Evolutionary conservation across 2,113 vertebrate species (phyloP).

Genomic region (Corvus moneduloides): DNA sequence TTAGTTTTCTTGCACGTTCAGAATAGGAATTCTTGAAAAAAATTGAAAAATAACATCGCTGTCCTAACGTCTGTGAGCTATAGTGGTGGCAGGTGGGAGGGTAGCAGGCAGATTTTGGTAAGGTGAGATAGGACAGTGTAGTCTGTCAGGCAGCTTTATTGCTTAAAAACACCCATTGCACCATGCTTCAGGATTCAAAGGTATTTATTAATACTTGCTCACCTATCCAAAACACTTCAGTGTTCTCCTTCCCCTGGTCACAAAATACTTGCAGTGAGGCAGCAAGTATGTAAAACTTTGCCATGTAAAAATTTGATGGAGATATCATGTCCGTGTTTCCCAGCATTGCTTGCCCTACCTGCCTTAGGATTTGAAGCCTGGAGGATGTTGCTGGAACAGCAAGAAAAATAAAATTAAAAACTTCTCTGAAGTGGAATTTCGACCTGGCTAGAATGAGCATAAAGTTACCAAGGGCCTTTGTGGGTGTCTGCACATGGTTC

Average conservation of each 20-base stretch:
- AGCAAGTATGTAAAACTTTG: background rate
- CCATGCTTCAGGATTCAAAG: fast-evolving
- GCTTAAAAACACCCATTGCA: background rate
- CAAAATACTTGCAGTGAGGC: background rate
- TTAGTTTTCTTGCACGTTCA: background rate
- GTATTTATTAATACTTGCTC: background rate
- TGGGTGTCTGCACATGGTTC: background rate
- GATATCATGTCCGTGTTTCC: fast-evolving
- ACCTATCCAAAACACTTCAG: background rate
- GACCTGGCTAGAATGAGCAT: fast-evolving
- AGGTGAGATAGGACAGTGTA: background rate
- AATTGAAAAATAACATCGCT: no score
- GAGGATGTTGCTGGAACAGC: background rate
- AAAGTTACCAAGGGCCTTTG: background rate
- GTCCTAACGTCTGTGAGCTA: background rate
- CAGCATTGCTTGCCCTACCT: background rate
- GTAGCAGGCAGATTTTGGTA: background rate
- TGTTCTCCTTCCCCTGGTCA: background rate
- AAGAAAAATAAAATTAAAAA: background rate
- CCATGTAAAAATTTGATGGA: background rate
- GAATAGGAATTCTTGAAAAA: background rate
- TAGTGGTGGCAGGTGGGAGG: background rate
- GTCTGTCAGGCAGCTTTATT: background rate
- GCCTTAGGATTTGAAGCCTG: background rate
- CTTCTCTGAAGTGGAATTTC: background rate